Percentiles rank a stretch among this genome's conserved stretches.
These are phyloP conservation scores for Thunnus maccoyii DNA, from an alignment of 2,113 vertebrate genomes.

Conservation along the genomic window DNA sequence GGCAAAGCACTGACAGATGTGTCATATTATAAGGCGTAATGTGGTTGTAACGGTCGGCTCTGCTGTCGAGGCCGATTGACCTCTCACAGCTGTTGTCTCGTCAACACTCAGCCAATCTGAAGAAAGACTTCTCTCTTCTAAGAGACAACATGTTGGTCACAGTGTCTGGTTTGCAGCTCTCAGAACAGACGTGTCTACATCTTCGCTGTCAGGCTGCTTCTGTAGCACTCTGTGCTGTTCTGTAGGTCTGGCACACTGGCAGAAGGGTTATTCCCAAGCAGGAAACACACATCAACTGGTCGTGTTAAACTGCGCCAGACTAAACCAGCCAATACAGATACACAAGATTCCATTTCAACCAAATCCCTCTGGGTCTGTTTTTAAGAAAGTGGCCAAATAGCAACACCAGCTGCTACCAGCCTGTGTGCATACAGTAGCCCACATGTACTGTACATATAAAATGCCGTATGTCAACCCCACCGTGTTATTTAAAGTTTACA, in stretches of 20 bases:
- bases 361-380: constrained; percentile 53
- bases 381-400: constrained; percentile 51
- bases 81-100: constrained; percentile 76
- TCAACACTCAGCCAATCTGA: constrained; percentile 60
- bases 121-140: constrained; percentile 53
- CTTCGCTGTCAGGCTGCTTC: constrained; percentile 31
- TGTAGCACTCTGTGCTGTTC: constrained; percentile 37
- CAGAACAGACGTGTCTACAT: constrained; percentile 41
- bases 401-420: constrained; percentile 58
- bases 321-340: constrained; percentile 56
- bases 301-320: constrained; percentile 37
- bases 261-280: constrained; percentile 55
- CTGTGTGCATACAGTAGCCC: constrained; percentile 35
- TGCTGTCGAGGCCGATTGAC: constrained; percentile 37
- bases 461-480: neutral
- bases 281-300: constrained; percentile 53
- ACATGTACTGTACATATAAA: constrained; percentile 15
- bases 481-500: constrained; percentile 54
- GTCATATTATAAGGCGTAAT: constrained; percentile 73
- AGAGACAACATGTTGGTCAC: constrained; percentile 66
- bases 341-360: constrained; percentile 65
- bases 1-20: constrained; percentile 74
- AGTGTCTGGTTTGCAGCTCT: constrained; percentile 65
- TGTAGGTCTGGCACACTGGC: constrained; percentile 39
- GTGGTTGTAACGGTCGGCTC: constrained; percentile 8